Percentiles rank a stretch among this genome's conserved stretches.
phyloP scores from a whole-genome alignment of 2,888 invertebrate species.

The Hypolimnas misippus region DNA sequence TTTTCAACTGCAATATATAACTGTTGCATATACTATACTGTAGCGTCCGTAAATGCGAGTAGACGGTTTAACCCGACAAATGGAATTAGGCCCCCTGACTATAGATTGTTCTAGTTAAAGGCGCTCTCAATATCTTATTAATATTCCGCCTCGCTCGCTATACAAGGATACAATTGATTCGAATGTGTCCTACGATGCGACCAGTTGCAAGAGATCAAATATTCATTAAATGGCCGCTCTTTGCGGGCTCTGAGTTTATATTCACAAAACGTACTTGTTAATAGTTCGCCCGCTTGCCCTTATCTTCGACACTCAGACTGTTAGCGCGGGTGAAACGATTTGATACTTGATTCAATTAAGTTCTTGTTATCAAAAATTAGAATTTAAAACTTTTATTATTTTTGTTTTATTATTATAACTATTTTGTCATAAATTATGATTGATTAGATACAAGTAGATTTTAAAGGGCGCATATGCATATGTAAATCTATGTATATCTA shows the following conservation, averaged over 20 bases:
- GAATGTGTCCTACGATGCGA: conserved; percentile 58
- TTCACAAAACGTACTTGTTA: conserved; percentile 73
- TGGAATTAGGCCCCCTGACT: too few species aligned
- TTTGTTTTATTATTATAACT: too few species aligned
- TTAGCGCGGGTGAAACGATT: conserved; percentile 48
- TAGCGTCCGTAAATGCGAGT: too few species aligned
- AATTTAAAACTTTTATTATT: too few species aligned
- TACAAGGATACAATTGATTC: conserved; percentile 62
- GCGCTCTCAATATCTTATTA: conserved; percentile 37
- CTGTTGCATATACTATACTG: background rate
- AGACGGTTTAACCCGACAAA: too few species aligned
- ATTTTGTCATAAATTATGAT: too few species aligned
- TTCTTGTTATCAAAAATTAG: too few species aligned
- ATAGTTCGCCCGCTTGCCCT: conserved; percentile 69
- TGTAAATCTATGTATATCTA: too few species aligned
- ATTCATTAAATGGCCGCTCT: conserved; percentile 72
- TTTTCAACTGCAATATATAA: too few species aligned
- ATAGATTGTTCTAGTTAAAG: background rate
- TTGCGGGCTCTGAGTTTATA: conserved; percentile 62
- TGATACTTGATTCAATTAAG: conserved; percentile 53
- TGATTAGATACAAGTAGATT: too few species aligned
- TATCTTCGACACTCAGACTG: conserved; percentile 71
- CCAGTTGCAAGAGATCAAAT: conserved; percentile 67
- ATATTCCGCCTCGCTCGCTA: conserved; percentile 48
- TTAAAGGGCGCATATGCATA: too few species aligned